Conservation (phyloP, 1,140 invertebrate genomes). For the Aphidius ervi region DNA sequence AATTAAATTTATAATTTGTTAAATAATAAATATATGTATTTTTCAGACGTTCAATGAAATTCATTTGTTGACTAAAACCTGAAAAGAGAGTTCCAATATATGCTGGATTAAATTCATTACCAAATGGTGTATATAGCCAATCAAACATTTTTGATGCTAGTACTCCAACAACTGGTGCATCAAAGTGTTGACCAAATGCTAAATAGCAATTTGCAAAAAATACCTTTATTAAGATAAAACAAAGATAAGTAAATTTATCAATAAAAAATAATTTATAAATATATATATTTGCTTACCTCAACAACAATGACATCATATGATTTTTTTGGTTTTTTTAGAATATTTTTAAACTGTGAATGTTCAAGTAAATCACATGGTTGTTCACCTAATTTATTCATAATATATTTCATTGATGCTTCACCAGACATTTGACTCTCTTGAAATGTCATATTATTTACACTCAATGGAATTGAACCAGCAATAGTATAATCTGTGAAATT, state of each 20-base stretch:
- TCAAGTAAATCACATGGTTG: conserved; percentile 18
- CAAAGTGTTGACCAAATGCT: conserved; percentile 56
- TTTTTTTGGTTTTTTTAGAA: conserved; percentile 23
- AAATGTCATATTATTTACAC: conserved; percentile 15
- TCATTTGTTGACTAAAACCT: conserved; percentile 57
- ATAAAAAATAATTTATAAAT: neutral
- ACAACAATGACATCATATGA: conserved; percentile 29
- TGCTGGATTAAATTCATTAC: conserved; percentile 57
- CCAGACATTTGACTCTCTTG: neutral
- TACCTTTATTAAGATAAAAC: neutral
- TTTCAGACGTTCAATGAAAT: conserved; percentile 55
- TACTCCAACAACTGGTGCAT: conserved; percentile 58
- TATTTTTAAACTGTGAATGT: conserved; percentile 23
- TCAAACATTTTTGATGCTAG: conserved; percentile 57
- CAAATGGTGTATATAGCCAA: conserved; percentile 59
- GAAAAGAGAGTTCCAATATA: conserved; percentile 60
- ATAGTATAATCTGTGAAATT: conserved; percentile 41
- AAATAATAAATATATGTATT: conserved; percentile 47
- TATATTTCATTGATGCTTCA: neutral
- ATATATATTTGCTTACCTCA: conserved; percentile 24
- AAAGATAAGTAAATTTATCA: neutral
- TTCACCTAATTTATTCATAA: neutral
- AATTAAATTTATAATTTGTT: conserved; percentile 16
- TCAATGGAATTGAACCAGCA: conserved; percentile 5
- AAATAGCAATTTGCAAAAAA: conserved; percentile 42